phyloP scores from a whole-genome alignment of 1,140 invertebrate genomes.

The Portunus trituberculatus region DNA sequence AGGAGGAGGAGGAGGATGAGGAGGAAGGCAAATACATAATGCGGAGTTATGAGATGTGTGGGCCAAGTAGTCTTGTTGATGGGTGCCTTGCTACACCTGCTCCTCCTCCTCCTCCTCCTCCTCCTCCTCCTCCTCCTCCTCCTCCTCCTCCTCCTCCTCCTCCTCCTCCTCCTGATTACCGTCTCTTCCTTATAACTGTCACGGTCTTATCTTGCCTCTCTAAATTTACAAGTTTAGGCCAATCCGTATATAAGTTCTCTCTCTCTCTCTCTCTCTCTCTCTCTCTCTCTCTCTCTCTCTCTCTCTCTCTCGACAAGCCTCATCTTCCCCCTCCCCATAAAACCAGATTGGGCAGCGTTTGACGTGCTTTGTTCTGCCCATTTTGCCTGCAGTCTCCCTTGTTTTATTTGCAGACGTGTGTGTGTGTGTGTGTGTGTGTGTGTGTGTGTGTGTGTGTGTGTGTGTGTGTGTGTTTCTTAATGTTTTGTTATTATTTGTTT shows the following conservation, averaged over 20 bases:
- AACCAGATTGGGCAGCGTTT: neutral
- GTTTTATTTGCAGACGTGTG: neutral
- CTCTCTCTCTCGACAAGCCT: neutral
- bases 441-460: conserved; percentile 7
- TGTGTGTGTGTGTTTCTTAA: neutral
- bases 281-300: conserved; percentile 32
- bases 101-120: neutral
- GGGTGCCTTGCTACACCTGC: conserved; percentile 15
- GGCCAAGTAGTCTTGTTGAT: neutral
- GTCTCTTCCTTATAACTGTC: neutral
- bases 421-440: conserved; percentile 9
- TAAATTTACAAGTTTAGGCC: neutral
- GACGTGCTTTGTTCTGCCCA: conserved; percentile 1
- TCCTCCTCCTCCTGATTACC: neutral
- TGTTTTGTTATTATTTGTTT: neutral
- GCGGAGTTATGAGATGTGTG: neutral
- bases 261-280: too few relatives aligned
- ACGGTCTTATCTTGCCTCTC: neutral
- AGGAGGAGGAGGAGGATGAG: too few relatives aligned
- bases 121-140: neutral
- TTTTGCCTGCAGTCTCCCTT: conserved; percentile 30
- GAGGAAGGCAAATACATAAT: neutral
- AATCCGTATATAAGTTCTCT: too few relatives aligned
- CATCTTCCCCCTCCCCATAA: conserved; percentile 1
- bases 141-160: neutral